Conservation (phyloP, 2,888 invertebrate genomes). For the Sarcophaga rosellei region DNA sequence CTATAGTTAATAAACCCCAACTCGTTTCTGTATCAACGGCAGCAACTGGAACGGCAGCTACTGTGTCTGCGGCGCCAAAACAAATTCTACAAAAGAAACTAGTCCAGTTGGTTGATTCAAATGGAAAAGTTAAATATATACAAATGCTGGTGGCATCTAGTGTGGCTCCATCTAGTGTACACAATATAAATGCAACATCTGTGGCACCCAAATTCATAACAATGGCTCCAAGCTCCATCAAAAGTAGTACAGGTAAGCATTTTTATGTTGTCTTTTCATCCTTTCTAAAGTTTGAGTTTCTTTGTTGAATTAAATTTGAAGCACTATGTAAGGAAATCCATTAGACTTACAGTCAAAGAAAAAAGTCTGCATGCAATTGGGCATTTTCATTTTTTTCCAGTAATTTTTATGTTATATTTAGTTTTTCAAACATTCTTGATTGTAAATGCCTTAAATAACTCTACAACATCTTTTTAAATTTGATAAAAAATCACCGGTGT, state of each 20-base stretch:
- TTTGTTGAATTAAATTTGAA: no score
- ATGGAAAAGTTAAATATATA: conserved; percentile 74
- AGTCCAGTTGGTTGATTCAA: conserved; percentile 73
- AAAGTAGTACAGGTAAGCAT: conserved; percentile 52
- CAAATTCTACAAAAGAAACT: conserved; percentile 73
- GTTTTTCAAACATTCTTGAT: no score
- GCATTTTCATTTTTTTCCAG: no score
- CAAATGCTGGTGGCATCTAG: conserved; percentile 73
- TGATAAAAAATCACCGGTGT: no score
- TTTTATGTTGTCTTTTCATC: not conserved
- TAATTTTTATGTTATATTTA: no score
- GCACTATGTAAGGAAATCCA: no score
- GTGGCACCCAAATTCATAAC: conserved; percentile 50
- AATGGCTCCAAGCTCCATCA: conserved; percentile 22
- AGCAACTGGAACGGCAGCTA: not conserved
- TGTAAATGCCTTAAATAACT: no score
- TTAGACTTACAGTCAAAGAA: no score
- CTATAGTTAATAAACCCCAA: conserved; percentile 16
- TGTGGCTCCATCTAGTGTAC: conserved; percentile 20
- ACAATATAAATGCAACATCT: conserved; percentile 15
- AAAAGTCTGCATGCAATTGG: no score
- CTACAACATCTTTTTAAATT: no score
- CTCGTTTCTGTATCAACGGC: conserved; percentile 2
- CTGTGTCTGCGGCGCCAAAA: conserved; percentile 29
- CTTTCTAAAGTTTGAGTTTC: no score